Evolutionary conservation across 2,113 vertebrate species (phyloP), one percentile per base, ranked within the genome.

Genomic region (Nematolebias whitei): DNA sequence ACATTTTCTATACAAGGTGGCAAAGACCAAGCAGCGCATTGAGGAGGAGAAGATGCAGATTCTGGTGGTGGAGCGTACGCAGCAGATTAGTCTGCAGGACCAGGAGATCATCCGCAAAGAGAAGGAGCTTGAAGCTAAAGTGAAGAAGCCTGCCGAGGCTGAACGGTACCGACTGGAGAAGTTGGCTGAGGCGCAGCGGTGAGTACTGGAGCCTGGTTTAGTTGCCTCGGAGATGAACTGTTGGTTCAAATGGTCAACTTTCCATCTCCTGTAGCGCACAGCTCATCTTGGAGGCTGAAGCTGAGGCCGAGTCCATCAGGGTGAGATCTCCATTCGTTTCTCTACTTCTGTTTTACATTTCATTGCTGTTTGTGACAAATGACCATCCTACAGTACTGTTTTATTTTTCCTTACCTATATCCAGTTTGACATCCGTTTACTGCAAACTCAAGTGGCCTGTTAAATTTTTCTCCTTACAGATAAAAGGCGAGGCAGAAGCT

Each of bases 31-130:
- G 90, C 96, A 97, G 90, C 92, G 91, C 68, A 97, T 97, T 0
- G 96, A 97, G 89, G 95, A 97, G 72, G 95, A 97, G 90, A 94
- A 90, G 64, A 96, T 97, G 84, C 95, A 97, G 89, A 86, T 97
- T 51, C 90, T 95, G 87, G 96, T 97, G 79, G 95, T 97, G 84
- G 96, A 97, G 85, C 92, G 96, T 0, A 62, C 92, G 2, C 95
- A 97, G 91, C 95, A 97, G 93, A 96, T 97, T 78, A 88, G 88
- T 4, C 91, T 97, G 62, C 95, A 97, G 91, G 95, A 95, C 68
- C 96, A 97, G 90, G 95, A 97, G 84, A 96, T 96, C 62, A 85
- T 83, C 60, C 90, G 96, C 12, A 91, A 89, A 9, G 96, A 97
- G 88, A 95, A 85, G 66, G 96, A 97, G 80, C 90, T 97, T 83